Conservation (phyloP, 35 echinoderm and acorn worm genomes). For the Anneissia japonica region DNA sequence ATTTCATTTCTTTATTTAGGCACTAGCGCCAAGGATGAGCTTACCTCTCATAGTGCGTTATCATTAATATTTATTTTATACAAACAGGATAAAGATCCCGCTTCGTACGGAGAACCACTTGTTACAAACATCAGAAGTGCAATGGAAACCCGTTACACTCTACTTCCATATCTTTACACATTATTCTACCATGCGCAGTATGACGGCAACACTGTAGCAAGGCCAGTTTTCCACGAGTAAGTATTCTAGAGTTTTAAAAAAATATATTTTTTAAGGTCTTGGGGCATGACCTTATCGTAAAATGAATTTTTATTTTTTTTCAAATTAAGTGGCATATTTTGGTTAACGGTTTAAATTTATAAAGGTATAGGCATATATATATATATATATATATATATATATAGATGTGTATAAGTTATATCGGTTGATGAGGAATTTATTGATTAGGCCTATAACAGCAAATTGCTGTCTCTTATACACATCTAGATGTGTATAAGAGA, state of each 20-base stretch:
- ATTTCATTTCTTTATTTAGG: background rate
- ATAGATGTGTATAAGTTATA: background rate
- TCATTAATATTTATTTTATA: no score
- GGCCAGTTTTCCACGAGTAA: slow-evolving; percentile 85
- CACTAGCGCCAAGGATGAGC: no score
- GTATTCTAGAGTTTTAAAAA: background rate
- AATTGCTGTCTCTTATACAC: no score
- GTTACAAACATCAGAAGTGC: slow-evolving; percentile 40
- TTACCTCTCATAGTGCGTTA: no score
- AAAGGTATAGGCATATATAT: background rate
- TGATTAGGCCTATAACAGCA: no score
- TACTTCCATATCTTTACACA: slow-evolving; percentile 87
- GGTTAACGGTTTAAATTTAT: background rate
- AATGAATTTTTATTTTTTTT: background rate
- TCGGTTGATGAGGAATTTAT: no score
- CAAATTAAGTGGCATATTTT: background rate
- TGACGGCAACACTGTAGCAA: slow-evolving; percentile 66
- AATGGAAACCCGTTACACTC: slow-evolving; percentile 55
- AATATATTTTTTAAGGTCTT: background rate
- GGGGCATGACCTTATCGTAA: background rate
- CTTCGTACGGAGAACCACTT: slow-evolving; percentile 27
- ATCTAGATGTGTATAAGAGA: no score
- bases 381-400: background rate
- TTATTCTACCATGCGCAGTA: slow-evolving; percentile 77
- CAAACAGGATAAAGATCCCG: slow-evolving; percentile 26